Conservation (phyloP, 2,797 vertebrate species). For the Leptodactylus fallax region DNA sequence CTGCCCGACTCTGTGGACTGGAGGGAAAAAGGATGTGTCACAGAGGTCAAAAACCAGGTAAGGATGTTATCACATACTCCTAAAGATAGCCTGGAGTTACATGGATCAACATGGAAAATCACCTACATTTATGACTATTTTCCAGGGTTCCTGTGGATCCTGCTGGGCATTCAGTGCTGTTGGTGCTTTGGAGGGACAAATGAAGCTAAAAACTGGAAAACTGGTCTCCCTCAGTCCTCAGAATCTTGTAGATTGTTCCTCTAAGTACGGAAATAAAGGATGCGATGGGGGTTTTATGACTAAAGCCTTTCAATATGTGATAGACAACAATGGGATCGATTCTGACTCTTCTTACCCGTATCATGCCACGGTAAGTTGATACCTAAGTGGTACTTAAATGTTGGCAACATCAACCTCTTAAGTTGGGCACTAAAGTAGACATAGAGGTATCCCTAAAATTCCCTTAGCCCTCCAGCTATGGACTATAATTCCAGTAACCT, state of each 20-base stretch:
- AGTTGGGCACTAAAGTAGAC: neutral
- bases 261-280: conserved; percentile 78
- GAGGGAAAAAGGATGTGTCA: conserved; percentile 46
- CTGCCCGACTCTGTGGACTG: conserved; percentile 41
- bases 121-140: neutral
- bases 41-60: conserved; percentile 59
- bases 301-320: conserved; percentile 78
- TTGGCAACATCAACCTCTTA: neutral
- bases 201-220: conserved; percentile 74
- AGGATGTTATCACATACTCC: neutral
- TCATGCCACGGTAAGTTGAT: conserved; percentile 72
- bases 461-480: too few relatives aligned
- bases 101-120: neutral
- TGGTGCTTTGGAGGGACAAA: conserved; percentile 82
- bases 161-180: conserved; percentile 86
- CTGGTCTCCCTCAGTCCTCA: conserved; percentile 82
- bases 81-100: neutral
- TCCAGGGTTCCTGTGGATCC: conserved; percentile 80
- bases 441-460: neutral
- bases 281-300: conserved; percentile 78
- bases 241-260: conserved; percentile 83
- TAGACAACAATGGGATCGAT: conserved; percentile 81
- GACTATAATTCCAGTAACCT: neutral
- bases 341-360: conserved; percentile 80
- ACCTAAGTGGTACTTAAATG: neutral